phyloP scores from a whole-genome alignment of 2,113 vertebrate species.

The Melospiza georgiana region DNA sequence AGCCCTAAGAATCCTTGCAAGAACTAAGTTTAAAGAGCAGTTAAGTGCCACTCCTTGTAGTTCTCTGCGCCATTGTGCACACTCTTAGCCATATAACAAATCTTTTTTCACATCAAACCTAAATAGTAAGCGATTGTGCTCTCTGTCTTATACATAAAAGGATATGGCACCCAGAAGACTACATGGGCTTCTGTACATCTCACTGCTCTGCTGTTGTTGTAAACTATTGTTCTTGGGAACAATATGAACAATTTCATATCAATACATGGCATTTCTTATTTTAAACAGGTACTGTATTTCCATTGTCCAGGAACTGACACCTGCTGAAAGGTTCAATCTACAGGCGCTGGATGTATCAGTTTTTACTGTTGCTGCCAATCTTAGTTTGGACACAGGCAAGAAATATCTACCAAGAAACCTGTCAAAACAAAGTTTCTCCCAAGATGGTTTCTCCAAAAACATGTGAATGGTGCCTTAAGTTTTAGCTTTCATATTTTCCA shows the following conservation, averaged over 20 bases:
- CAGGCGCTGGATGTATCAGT: background rate
- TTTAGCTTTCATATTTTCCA: background rate
- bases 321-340: slow-evolving; percentile 16
- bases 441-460: background rate
- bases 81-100: background rate
- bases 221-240: background rate
- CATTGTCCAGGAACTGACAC: background rate
- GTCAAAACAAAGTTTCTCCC: background rate
- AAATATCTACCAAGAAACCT: background rate
- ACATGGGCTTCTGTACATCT: background rate
- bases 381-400: background rate
- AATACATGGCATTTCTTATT: background rate
- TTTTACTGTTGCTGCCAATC: background rate
- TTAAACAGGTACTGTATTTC: background rate
- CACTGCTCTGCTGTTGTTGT: background rate
- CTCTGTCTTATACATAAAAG: background rate
- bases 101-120: background rate
- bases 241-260: background rate
- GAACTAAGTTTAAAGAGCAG: background rate
- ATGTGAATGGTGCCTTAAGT: no score
- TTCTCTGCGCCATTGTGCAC: background rate
- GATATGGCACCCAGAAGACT: background rate
- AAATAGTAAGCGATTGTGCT: background rate
- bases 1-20: background rate
- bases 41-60: background rate